These are phyloP conservation scores for Schizothorax lantsangensis DNA, from an alignment of 2,797 vertebrate genomes.

Conservation along the genomic window DNA sequence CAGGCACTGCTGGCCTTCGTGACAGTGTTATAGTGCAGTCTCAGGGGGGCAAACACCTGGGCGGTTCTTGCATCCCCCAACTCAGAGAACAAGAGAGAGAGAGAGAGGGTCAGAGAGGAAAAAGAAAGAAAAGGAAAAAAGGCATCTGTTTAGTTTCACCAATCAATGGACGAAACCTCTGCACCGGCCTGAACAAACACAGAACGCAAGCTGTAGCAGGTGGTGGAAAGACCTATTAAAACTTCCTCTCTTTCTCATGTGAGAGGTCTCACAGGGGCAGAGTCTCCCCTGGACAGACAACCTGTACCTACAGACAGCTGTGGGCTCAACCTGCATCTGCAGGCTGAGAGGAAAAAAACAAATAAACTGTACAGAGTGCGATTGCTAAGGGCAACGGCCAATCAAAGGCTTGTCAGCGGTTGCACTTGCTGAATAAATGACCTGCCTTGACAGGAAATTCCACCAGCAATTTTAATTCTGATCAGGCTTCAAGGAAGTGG, in stretches of 20 bases:
- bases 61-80: constrained; percentile 10
- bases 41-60: constrained; percentile 55
- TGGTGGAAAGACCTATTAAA: constrained; percentile 79
- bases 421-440: constrained; percentile 86
- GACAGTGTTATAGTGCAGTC: constrained; percentile 25
- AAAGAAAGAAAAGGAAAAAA: constrained; percentile 22
- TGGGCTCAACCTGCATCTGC: constrained; percentile 38
- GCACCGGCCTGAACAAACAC: constrained; percentile 83
- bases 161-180: constrained; percentile 73
- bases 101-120: constrained; percentile 33
- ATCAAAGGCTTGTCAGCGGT: constrained; percentile 82
- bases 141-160: constrained; percentile 62
- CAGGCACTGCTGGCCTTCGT: constrained; percentile 41
- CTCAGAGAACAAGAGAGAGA: constrained; percentile 4
- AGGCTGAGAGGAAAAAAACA: constrained; percentile 67
- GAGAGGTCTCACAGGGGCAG: constrained; percentile 33
- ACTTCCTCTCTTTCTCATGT: constrained; percentile 54
- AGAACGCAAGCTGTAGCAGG: constrained; percentile 81
- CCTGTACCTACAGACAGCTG: constrained; percentile 54
- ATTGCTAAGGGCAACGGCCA: constrained; percentile 83
- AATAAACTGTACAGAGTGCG: constrained; percentile 72
- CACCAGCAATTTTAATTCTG: constrained; percentile 91
- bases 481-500: constrained; percentile 93
- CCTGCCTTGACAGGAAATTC: constrained; percentile 90
- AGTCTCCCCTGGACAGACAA: constrained; percentile 50